Evolutionary conservation across 35 echinoderm and acorn worm genomes (phyloP).

Genomic region (Heliocidaris erythrogramma): DNA sequence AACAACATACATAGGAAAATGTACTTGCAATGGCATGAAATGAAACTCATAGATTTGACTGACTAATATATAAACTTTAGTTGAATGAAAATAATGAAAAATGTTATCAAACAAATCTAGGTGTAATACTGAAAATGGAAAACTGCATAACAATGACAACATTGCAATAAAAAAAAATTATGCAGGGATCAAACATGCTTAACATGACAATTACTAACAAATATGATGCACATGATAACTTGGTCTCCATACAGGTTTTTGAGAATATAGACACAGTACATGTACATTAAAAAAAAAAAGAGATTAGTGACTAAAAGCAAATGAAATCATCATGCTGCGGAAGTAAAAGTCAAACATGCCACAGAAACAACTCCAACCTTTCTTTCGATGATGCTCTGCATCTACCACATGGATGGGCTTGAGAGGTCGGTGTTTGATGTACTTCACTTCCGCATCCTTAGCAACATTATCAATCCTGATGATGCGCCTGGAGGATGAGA

Average conservation of each 20-base stretch:
- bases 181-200: background rate
- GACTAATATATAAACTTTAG: no score
- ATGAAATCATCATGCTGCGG: background rate
- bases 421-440: conserved; percentile 80
- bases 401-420: conserved; percentile 92
- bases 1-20: background rate
- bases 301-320: background rate
- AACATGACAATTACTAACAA: background rate
- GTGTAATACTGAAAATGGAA: background rate
- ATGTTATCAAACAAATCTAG: no score
- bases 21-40: background rate
- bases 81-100: no score
- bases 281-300: no score
- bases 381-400: conserved; percentile 77
- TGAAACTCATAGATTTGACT: background rate
- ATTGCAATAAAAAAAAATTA: background rate
- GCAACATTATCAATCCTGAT: conserved; percentile 68
- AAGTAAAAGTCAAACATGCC: conserved; percentile 31
- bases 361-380: conserved; percentile 67
- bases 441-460: conserved; percentile 59
- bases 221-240: background rate
- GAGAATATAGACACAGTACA: background rate
- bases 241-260: background rate
- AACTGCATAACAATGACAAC: background rate
- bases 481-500: conserved; percentile 36